phyloP scores from a whole-genome alignment of 2,888 invertebrate species.

The Caenorhabditis angaria region DNA sequence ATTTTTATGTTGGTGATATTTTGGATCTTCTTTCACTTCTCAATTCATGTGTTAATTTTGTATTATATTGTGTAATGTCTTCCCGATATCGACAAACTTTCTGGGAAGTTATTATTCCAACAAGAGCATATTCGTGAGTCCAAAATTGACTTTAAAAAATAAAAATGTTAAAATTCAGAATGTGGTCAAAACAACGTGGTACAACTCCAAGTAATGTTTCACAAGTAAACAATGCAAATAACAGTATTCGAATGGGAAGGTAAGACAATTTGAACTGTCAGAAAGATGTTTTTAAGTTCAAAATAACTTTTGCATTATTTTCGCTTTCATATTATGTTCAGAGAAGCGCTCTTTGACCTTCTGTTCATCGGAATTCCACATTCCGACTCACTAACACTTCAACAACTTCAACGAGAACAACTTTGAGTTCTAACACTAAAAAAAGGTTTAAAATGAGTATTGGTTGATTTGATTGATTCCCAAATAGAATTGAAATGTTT shows the following conservation, averaged over 20 bases:
- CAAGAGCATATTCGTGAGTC: conserved; percentile 43
- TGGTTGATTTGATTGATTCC: background rate
- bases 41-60: conserved; percentile 83
- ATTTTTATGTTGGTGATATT: conserved; percentile 78
- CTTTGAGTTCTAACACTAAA: too few species aligned
- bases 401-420: background rate
- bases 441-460: background rate
- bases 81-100: conserved; percentile 61
- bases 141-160: background rate
- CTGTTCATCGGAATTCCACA: conserved; percentile 4
- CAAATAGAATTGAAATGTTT: background rate
- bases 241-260: conserved; percentile 30
- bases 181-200: conserved; percentile 40
- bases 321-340: background rate
- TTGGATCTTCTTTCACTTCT: conserved; percentile 80
- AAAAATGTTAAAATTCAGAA: conserved; percentile 17
- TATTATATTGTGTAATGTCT: conserved; percentile 83
- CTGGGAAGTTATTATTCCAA: conserved; percentile 64
- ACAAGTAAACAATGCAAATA: conserved; percentile 40
- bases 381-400: conserved; percentile 4
- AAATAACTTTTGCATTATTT: background rate
- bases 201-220: conserved; percentile 44
- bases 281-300: background rate
- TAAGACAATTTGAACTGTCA: background rate
- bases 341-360: background rate